Conservation (phyloP, 2,113 vertebrate genomes). For the Speoplatyrhinus poulsoni region DNA sequence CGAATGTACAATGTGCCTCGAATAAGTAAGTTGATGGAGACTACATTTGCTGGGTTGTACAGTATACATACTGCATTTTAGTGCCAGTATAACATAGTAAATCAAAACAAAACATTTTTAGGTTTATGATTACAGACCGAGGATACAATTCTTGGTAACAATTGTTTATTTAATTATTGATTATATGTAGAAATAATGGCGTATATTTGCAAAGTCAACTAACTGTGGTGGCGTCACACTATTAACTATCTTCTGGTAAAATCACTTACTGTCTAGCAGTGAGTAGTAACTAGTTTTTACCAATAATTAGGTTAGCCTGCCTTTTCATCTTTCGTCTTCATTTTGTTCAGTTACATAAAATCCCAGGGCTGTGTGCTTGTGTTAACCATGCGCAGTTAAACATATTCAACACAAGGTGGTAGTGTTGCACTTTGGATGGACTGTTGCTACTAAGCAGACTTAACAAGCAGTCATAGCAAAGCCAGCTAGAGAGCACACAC, state of each 20-base stretch:
- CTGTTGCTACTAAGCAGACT: conserved; percentile 2
- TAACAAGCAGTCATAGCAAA: background rate
- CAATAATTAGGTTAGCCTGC: too few species aligned
- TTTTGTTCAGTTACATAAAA: too few species aligned
- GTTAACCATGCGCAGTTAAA: conserved; percentile 8
- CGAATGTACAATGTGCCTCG: conserved; percentile 91
- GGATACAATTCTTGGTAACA: too few species aligned
- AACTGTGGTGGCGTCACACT: background rate
- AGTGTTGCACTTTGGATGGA: conserved; percentile 15
- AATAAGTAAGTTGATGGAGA: conserved; percentile 85
- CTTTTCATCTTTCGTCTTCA: too few species aligned
- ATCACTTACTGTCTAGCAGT: too few species aligned
- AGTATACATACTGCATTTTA: background rate
- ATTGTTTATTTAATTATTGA: too few species aligned
- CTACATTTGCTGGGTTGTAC: background rate
- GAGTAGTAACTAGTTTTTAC: too few species aligned
- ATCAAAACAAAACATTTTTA: background rate
- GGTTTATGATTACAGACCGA: too few species aligned
- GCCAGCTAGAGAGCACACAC: background rate
- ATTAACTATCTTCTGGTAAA: background rate
- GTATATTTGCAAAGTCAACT: background rate
- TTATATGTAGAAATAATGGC: too few species aligned
- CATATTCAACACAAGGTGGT: conserved; percentile 27
- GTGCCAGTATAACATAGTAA: background rate
- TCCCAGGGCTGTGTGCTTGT: too few species aligned